These are phyloP conservation scores for Bradypodion pumilum DNA, from an alignment of 2,797 vertebrate genomes.

Conservation along the genomic window DNA sequence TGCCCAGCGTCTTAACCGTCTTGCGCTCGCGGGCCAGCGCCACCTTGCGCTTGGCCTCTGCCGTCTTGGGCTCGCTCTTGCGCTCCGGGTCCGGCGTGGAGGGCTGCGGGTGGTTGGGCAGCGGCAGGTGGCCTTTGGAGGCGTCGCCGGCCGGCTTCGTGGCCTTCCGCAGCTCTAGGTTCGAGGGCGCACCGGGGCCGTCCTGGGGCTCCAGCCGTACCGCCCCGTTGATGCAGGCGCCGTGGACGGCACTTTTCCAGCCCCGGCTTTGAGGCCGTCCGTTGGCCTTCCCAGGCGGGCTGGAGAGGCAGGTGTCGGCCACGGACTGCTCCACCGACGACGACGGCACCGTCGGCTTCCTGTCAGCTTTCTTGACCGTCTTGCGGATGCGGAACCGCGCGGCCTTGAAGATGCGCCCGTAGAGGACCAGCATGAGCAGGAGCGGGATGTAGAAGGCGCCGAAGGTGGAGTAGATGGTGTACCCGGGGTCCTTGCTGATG, in stretches of 20 bases:
- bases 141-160: conserved; percentile 69
- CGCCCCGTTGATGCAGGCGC: conserved; percentile 86
- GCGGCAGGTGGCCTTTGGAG: conserved; percentile 84
- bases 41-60: conserved; percentile 88
- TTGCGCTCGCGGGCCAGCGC: conserved; percentile 93
- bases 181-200: conserved; percentile 56
- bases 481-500: conserved; percentile 95
- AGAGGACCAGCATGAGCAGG: conserved; percentile 94
- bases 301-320: conserved; percentile 72
- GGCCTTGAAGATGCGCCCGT: conserved; percentile 93
- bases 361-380: conserved; percentile 89
- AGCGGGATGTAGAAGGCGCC: conserved; percentile 97
- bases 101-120: conserved; percentile 74
- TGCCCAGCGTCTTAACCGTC: conserved; percentile 95
- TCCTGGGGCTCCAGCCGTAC: conserved; percentile 81
- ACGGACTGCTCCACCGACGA: conserved; percentile 43
- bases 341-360: conserved; percentile 68
- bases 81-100: conserved; percentile 76
- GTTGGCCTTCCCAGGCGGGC: conserved; percentile 78
- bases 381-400: conserved; percentile 95
- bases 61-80: conserved; percentile 82
- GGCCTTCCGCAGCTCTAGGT: conserved; percentile 89
- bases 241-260: conserved; percentile 79
- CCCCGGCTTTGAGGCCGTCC: conserved; percentile 26
- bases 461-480: conserved; percentile 98